These are phyloP conservation scores for Lontra canadensis DNA, from an alignment of 2,113 vertebrate species.

Conservation along the genomic window DNA sequence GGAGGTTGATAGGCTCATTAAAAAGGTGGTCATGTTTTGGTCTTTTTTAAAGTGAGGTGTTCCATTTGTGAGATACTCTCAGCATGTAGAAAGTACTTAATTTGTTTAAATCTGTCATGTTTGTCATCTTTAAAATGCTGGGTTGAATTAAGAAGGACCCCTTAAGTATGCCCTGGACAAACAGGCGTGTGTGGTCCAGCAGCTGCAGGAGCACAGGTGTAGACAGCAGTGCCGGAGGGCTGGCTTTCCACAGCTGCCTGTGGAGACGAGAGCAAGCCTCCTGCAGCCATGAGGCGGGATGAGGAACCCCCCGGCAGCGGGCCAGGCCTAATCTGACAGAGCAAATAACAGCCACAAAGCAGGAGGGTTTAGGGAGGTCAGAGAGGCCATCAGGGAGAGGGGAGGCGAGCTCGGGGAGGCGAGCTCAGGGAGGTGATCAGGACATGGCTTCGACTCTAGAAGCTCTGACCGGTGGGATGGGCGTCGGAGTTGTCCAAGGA, in stretches of 20 bases:
- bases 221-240: neutral
- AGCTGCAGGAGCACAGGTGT: accelerated
- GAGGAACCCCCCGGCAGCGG: neutral
- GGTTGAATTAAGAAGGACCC: neutral
- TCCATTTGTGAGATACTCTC: neutral
- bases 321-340: neutral
- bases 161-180: neutral
- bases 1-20: neutral
- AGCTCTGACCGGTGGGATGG: accelerated
- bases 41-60: neutral
- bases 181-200: neutral
- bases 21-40: neutral
- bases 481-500: neutral
- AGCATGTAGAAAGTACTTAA: neutral
- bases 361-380: neutral
- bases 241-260: neutral
- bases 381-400: too few species aligned
- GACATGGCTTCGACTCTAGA: neutral
- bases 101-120: neutral
- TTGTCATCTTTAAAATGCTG: neutral
- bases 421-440: neutral
- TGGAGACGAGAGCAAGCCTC: neutral
- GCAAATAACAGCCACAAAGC: neutral
- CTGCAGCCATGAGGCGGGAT: neutral
- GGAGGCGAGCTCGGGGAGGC: neutral